These are phyloP conservation scores for Anisognathus igniventris DNA, from an alignment of 2,797 vertebrate genomes.

Conservation along the genomic window DNA sequence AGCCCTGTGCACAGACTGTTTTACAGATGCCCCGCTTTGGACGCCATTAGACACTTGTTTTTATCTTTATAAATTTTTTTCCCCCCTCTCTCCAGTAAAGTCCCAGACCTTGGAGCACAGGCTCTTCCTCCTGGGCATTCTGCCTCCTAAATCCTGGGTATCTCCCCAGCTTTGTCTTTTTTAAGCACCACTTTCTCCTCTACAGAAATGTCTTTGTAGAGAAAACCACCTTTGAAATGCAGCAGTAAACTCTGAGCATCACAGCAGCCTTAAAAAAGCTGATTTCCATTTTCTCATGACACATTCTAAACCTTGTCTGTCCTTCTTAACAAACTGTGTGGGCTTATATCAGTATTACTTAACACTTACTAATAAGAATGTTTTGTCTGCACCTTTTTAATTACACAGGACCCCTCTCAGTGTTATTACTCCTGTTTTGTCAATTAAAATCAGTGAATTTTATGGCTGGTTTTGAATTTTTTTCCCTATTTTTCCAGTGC, in stretches of 20 bases:
- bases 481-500: neutral
- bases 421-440: neutral
- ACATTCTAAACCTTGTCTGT: neutral
- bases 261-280: neutral
- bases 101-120: neutral
- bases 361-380: neutral
- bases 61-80: conserved; percentile 3
- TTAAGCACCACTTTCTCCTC: neutral
- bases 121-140: conserved; percentile 16
- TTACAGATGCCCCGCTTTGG: conserved; percentile 59
- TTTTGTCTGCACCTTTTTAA: neutral
- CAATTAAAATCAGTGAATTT: neutral
- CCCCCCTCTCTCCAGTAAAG: accelerated
- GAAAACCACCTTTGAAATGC: neutral
- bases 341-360: neutral
- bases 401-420: neutral
- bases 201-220: neutral
- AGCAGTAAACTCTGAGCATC: neutral
- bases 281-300: neutral
- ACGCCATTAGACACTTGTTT: conserved; percentile 45
- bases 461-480: neutral
- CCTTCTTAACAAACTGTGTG: neutral
- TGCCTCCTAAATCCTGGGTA: neutral
- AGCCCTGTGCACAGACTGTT: conserved; percentile 48
- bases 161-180: neutral